Evolutionary conservation across 1,140 invertebrate genomes (phyloP).

Genomic region (Dufourea novaeangliae): DNA sequence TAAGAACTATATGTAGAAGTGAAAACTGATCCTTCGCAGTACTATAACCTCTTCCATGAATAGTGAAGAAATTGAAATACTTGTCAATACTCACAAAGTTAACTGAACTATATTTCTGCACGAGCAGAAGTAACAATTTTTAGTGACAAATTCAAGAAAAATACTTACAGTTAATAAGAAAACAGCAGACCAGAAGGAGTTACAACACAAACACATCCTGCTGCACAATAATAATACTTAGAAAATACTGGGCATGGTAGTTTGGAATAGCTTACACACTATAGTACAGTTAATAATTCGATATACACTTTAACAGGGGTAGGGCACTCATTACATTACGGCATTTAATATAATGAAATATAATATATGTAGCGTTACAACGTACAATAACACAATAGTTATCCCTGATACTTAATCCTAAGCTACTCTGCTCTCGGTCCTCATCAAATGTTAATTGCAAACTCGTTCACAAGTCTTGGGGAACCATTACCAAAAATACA

Average conservation of each 20-base stretch:
- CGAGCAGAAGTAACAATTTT: too few relatives aligned
- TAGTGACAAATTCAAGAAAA: too few relatives aligned
- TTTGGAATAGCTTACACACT: constrained; percentile 69
- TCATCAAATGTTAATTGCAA: constrained; percentile 5
- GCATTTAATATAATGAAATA: constrained; percentile 56
- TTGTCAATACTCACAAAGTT: too few relatives aligned
- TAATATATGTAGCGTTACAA: constrained; percentile 57
- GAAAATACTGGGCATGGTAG: constrained; percentile 76
- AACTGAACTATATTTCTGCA: background rate
- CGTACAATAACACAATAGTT: constrained; percentile 53
- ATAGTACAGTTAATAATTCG: constrained; percentile 69
- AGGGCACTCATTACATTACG: constrained; percentile 63
- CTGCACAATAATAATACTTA: constrained; percentile 68
- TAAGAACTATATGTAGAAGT: too few relatives aligned
- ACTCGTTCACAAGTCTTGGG: constrained; percentile 17
- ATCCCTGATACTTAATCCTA: constrained; percentile 56
- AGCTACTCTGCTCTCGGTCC: constrained; percentile 27
- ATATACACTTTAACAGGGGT: constrained; percentile 62
- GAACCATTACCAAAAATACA: background rate
- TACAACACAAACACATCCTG: constrained; percentile 39
- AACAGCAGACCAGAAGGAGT: constrained; percentile 11
- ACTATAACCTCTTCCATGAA: too few relatives aligned
- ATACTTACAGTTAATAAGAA: too few relatives aligned
- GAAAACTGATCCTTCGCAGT: too few relatives aligned
- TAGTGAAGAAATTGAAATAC: background rate